A percentile compares a stretch with the other conserved stretches of the same genome.
These are phyloP conservation scores for Lepas anatifera DNA, from an alignment of 2,888 invertebrate genomes.

Conservation along the genomic window DNA sequence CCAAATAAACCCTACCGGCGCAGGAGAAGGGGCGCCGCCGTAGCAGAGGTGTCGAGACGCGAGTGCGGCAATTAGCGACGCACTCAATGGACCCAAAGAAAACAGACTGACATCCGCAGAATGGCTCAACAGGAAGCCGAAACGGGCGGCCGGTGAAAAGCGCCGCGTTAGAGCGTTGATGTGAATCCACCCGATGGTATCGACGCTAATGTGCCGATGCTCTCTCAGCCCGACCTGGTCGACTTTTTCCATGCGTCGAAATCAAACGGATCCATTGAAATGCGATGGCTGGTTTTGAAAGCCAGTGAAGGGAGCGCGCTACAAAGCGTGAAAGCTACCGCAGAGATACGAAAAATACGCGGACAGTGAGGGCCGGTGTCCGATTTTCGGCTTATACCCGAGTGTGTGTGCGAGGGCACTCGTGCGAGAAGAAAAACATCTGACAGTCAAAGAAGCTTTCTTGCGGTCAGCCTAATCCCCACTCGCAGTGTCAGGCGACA, in stretches of 20 bases:
- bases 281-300: neutral
- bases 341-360: neutral
- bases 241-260: neutral
- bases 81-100: neutral
- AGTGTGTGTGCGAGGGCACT: neutral
- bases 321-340: constrained; percentile 4
- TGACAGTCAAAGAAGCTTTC: too few relatives aligned
- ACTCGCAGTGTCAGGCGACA: too few relatives aligned
- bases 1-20: neutral
- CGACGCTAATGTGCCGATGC: neutral
- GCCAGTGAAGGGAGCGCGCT: neutral
- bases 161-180: neutral
- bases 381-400: neutral
- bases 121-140: neutral
- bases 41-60: too few relatives aligned
- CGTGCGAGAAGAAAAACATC: neutral
- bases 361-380: neutral
- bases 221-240: too few relatives aligned
- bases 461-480: too few relatives aligned
- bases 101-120: neutral
- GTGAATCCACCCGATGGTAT: neutral
- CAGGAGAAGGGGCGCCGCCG: neutral
- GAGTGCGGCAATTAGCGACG: neutral
- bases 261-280: neutral
- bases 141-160: neutral